Evolutionary conservation across 2,888 invertebrate genomes (phyloP), one percentile per base, ranked within the genome.

Genomic region (Pardosa pseudoannulata): DNA sequence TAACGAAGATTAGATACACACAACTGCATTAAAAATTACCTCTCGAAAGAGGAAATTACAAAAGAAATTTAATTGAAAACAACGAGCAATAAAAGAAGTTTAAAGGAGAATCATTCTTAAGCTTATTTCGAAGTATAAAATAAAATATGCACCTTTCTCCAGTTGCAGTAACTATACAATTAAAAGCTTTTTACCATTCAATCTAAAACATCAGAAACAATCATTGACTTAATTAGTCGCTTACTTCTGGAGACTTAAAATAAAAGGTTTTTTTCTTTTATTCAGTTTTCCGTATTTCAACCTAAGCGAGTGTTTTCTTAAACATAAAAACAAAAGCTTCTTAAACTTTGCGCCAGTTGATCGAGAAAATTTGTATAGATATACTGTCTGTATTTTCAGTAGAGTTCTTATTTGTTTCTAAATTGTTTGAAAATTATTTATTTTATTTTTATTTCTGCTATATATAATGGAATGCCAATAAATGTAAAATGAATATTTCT

Each of bases 191-290:
- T 82, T 76, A 71, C 75, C 82, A 71, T 75, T 76, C 82, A 41
- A 62, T 68, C 70, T 56, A 70, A 75, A 74, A 81, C 81, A 81
- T 82, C 76, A 75, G 62, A 70, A 82, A 82, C 75, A 82, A 82
- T 82, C 82, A 82, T 75, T 76, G 75, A 71, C 82, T 75, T 82
- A 82, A 82, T 82, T 82, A 82, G 68, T 68, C 75, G 67, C 41
- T 81, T 81, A 74, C 70, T 67, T 68, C 74, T 29, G 27, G 31
- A 46, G 68, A 67, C 64, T 82, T 82, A 41, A 64, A 64, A 71
- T 70, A 41, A 36, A 75, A 70, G 75, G 39, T 62, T 50, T 75
- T 76, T 76, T 64, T 75, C 70, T 70, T 75, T 36, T 81, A 75
- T 19, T 65, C 67, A n/a, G 50, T 64, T 82, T 75, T 82, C 75